Percentiles rank a stretch among this genome's conserved stretches.
These are phyloP conservation scores for Pangasius mekongensis DNA, from an alignment of 2,797 vertebrate genomes.

Conservation along the genomic window DNA sequence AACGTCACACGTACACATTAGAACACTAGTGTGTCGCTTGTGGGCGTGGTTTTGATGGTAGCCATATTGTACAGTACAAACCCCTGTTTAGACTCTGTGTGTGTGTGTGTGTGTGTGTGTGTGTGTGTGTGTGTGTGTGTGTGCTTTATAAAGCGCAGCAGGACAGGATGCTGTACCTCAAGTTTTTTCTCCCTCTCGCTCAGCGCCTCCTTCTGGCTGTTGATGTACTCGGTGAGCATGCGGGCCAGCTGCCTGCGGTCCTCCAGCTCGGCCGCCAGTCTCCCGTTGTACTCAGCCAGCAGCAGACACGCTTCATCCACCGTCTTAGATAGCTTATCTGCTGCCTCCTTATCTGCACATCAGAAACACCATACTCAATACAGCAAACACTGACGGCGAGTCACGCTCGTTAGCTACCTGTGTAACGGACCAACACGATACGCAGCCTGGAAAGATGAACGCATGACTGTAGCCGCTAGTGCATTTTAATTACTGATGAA, in stretches of 20 bases:
- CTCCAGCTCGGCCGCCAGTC: conserved; percentile 95
- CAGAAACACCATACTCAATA: not conserved
- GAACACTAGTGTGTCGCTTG: too few species aligned
- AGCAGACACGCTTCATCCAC: conserved; percentile 97
- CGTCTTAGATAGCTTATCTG: conserved; percentile 94
- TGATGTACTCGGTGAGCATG: conserved; percentile 96
- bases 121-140: not conserved
- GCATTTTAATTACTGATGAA: not conserved
- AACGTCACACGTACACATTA: not conserved
- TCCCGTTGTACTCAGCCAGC: conserved; percentile 95
- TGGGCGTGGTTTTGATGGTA: not conserved
- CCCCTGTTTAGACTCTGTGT: not conserved
- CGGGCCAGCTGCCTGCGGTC: conserved; percentile 94
- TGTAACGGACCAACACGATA: not conserved
- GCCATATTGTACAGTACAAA: not conserved
- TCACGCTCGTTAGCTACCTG: not conserved
- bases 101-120: not conserved
- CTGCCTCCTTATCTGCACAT: conserved; percentile 90
- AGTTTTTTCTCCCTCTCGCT: conserved; percentile 94
- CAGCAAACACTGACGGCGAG: not conserved
- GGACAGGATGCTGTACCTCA: conserved; percentile 75
- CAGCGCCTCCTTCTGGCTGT: conserved; percentile 93
- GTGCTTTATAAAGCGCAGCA: not conserved
- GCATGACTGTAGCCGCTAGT: too few species aligned
- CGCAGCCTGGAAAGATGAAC: not conserved